phyloP scores from a whole-genome alignment of 2,888 invertebrate species.

The Hyposoter dolosus region DNA sequence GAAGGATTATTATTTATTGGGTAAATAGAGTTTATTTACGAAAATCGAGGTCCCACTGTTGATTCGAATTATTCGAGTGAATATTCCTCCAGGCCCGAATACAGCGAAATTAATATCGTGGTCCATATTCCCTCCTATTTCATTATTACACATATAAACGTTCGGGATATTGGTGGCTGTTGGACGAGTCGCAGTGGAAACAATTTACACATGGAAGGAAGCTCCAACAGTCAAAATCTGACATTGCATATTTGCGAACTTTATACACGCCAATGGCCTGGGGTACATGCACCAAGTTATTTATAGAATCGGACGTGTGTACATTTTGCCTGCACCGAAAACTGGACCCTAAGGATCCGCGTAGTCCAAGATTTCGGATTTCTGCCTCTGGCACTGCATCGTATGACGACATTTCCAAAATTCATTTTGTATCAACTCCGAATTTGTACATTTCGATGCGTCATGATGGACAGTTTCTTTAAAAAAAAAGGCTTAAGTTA shows the following conservation, averaged over 20 bases:
- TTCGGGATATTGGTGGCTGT: neutral
- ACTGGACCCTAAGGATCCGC: neutral
- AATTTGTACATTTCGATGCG: neutral
- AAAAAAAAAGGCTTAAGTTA: neutral
- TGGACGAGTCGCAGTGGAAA: neutral
- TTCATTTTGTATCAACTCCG: neutral
- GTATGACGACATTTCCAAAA: neutral
- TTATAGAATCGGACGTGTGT: constrained; percentile 1
- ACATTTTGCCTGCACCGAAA: neutral
- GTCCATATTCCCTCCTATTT: neutral
- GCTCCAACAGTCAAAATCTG: neutral
- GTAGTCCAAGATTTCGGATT: neutral
- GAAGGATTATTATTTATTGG: too few species aligned
- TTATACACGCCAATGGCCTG: neutral
- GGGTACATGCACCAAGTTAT: neutral
- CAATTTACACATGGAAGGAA: neutral
- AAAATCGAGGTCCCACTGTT: too few species aligned
- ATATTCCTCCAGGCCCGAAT: neutral
- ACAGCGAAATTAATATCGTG: neutral
- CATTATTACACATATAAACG: neutral
- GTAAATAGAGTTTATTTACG: too few species aligned
- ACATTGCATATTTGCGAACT: neutral
- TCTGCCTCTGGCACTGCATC: neutral
- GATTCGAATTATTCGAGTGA: neutral
- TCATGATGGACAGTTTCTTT: neutral